A percentile compares a stretch with the other conserved stretches of the same genome.
These are phyloP conservation scores for Hydractinia echinata DNA, from an alignment of 30 jellyfish, hydroid and myxozoan species.

Conservation along the genomic window DNA sequence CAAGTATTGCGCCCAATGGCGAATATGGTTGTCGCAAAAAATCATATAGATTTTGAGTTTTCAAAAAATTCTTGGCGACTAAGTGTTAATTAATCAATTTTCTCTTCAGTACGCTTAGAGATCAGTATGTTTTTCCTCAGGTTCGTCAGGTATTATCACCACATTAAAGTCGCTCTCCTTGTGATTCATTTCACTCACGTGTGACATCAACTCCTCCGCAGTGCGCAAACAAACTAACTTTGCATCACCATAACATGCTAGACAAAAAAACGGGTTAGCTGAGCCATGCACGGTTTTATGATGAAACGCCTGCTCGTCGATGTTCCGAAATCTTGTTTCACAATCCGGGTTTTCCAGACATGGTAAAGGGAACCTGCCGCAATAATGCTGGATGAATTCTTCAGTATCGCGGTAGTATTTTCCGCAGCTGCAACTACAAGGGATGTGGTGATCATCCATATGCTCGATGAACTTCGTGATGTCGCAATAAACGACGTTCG, in stretches of 20 bases:
- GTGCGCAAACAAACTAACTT: conserved; percentile 60
- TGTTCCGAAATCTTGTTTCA: conserved; percentile 60
- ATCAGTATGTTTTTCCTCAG: neutral
- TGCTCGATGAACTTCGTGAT: conserved; percentile 35
- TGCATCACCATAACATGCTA: conserved; percentile 77
- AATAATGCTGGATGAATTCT: conserved; percentile 69
- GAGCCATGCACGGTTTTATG: conserved; percentile 80
- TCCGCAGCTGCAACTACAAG: conserved; percentile 69
- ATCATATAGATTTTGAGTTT: too few species aligned
- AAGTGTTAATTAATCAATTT: too few species aligned
- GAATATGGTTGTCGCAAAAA: too few species aligned
- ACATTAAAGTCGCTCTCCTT: conserved; percentile 46
- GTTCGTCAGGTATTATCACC: conserved; percentile 61
- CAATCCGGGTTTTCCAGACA: conserved; percentile 87
- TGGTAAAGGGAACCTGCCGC: conserved; percentile 72
- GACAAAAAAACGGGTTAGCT: conserved; percentile 63
- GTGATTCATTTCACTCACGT: conserved; percentile 52
- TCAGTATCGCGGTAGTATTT: conserved; percentile 61
- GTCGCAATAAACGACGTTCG: conserved; percentile 59
- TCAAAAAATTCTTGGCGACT: too few species aligned
- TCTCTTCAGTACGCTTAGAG: too few species aligned
- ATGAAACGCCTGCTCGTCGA: conserved; percentile 87
- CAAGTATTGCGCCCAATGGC: too few species aligned
- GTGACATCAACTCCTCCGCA: conserved; percentile 58
- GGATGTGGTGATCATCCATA: conserved; percentile 51